Percentiles rank a stretch among this genome's conserved stretches.
phyloP scores from a whole-genome alignment of 2,888 invertebrate genomes.

The Seira sanloemensis region DNA sequence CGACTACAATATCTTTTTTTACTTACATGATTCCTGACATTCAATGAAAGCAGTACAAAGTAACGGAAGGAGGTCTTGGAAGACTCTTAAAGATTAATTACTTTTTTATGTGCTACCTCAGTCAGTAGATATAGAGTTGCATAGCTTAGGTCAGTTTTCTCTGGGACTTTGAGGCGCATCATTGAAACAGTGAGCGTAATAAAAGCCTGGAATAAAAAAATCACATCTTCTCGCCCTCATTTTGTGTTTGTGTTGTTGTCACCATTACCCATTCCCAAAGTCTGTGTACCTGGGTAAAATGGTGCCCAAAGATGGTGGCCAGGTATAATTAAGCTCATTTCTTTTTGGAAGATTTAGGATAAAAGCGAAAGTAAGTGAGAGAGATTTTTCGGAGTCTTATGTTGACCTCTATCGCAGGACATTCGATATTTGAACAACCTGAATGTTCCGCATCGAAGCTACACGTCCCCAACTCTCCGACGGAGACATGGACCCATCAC shows the following conservation, averaged over 20 bases:
- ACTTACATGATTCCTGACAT: conserved; percentile 47
- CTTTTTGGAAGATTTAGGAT: too few relatives aligned
- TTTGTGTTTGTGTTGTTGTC: too few relatives aligned
- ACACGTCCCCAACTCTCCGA: conserved; percentile 32
- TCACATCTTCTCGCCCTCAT: not conserved
- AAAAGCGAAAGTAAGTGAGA: too few relatives aligned
- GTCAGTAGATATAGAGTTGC: not conserved
- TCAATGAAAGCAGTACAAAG: conserved; percentile 42
- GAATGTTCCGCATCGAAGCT: conserved; percentile 14
- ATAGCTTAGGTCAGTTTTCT: not conserved
- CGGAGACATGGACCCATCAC: conserved; percentile 54
- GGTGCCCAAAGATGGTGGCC: conserved; percentile 54
- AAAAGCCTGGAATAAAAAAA: too few relatives aligned
- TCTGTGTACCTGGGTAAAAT: conserved; percentile 22
- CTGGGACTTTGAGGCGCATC: not conserved
- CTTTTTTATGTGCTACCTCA: not conserved
- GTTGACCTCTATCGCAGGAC: too few relatives aligned
- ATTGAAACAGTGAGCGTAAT: too few relatives aligned
- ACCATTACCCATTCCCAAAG: conserved; percentile 1
- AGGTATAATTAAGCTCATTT: conserved; percentile 20
- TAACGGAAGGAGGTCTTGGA: not conserved
- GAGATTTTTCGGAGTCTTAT: too few relatives aligned
- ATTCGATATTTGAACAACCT: conserved; percentile 21
- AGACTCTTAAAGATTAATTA: not conserved
- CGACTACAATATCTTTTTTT: conserved; percentile 25